Base-by-base conservation (phyloP, 2,888 invertebrate genomes). In the Leucoptera coffeella region DNA sequence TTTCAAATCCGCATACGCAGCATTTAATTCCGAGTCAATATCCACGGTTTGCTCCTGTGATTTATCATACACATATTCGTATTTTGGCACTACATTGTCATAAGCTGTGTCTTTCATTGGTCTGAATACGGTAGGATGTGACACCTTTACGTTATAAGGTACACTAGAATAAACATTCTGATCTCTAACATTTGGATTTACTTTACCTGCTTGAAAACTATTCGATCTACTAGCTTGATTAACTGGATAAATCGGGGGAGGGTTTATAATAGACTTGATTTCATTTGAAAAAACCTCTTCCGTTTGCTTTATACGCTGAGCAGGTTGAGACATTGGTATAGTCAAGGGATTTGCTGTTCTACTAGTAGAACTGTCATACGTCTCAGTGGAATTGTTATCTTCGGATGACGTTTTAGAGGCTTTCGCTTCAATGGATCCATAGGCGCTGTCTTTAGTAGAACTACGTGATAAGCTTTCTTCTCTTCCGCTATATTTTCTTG, bases 31-130 rank as follows among this genome's bases (percentile, higher is more conserved):
- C n/a, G n/a, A n/a, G n/a, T n/a, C n/a, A n/a, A n/a, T n/a, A n/a
- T n/a, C n/a, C n/a, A n/a, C 39, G 8, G 38, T 25, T 32, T 38
- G 36, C 29, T 34, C 42, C 4, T 53, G 48, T 17, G 36, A 28
- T 22, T 37, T 24, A 9, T 38, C 39, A 28, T 36, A n/a, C n/a
- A n/a, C n/a, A n/a, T n/a, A n/a, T n/a, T n/a, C n/a, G n/a, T n/a
- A n/a, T n/a, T n/a, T n/a, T n/a, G n/a, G n/a, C n/a, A n/a, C n/a
- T n/a, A n/a, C n/a, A n/a, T n/a, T 65, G 40, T 78, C 78, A 32
- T 78, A 78, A 3, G 76, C 65, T 12, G 77, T 71, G 42, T 73
- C 73, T 58, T 78, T 78, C 74, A 77, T 67, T 22, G 72, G 67
- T 24, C 53, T 39, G 33, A 65, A 69, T n/a, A 46, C 13, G 40